These are phyloP conservation scores for Bombus affinis DNA, from an alignment of 1,140 invertebrate genomes.

Conservation along the genomic window DNA sequence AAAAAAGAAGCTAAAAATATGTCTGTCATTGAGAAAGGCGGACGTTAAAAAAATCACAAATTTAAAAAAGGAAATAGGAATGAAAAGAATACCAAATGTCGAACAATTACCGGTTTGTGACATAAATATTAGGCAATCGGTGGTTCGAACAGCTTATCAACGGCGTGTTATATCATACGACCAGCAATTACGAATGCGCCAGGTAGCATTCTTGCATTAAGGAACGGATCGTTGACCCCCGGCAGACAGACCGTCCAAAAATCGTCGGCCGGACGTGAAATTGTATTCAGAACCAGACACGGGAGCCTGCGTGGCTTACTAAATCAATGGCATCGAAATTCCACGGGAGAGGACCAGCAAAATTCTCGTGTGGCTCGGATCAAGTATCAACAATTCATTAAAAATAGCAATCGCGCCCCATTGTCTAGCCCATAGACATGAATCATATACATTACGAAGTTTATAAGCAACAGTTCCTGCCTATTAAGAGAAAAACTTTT, in stretches of 20 bases:
- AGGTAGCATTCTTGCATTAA: conserved; percentile 24
- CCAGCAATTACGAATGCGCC: conserved; percentile 9
- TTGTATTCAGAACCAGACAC: conserved; percentile 41
- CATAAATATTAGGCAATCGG: no score
- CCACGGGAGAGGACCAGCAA: background rate
- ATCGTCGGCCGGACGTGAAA: conserved; percentile 40
- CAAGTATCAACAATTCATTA: background rate
- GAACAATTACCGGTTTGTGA: no score
- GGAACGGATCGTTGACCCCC: conserved; percentile 36
- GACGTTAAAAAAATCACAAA: no score
- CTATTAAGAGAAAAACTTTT: background rate
- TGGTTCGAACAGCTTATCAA: no score
- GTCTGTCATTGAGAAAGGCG: no score
- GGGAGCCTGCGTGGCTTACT: conserved; percentile 26
- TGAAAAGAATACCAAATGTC: no score
- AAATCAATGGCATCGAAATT: conserved; percentile 34
- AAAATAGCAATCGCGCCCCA: conserved; percentile 2
- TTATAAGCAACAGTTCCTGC: background rate
- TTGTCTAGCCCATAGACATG: background rate
- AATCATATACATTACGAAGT: no score
- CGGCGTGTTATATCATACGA: conserved; percentile 16
- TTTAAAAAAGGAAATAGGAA: no score
- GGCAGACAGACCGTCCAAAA: conserved; percentile 36
- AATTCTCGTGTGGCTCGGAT: conserved; percentile 19
- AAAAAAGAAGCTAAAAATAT: no score